Conservation (phyloP, 2,113 vertebrate species). For the Penelope pileata region DNA sequence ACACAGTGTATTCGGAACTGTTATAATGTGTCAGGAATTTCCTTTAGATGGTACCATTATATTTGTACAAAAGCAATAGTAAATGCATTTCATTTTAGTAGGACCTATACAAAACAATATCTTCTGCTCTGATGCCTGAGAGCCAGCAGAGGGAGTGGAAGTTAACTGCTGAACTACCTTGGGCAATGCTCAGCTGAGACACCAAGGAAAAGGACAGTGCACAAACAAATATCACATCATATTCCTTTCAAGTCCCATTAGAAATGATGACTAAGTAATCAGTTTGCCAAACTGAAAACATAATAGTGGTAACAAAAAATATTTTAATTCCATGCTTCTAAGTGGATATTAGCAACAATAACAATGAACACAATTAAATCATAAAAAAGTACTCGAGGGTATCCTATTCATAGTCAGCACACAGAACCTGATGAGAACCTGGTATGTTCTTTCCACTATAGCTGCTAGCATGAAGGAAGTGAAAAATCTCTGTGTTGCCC, state of each 20-base stretch:
- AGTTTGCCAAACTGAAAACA: conserved; percentile 5
- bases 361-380: conserved; percentile 32
- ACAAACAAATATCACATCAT: not conserved
- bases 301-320: not conserved
- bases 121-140: conserved; percentile 9
- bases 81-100: not conserved
- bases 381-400: conserved; percentile 7
- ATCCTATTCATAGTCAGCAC: not conserved
- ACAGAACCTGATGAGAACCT: not conserved
- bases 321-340: conserved; percentile 28
- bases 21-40: not conserved
- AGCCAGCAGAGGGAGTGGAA: conserved; percentile 64
- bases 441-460: not conserved
- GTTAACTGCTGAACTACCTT: not conserved
- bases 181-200: not conserved
- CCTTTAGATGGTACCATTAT: not conserved
- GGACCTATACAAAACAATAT: not conserved
- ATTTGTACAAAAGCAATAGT: not conserved
- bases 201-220: not conserved
- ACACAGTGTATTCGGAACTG: not conserved
- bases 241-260: conserved; percentile 24
- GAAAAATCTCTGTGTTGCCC: conserved; percentile 43
- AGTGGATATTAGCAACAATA: conserved; percentile 52
- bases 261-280: not conserved
- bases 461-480: not conserved